Percentiles rank a stretch among this genome's conserved stretches.
phyloP scores from a whole-genome alignment of 2,113 vertebrate species.

The Danionella cerebrum region DNA sequence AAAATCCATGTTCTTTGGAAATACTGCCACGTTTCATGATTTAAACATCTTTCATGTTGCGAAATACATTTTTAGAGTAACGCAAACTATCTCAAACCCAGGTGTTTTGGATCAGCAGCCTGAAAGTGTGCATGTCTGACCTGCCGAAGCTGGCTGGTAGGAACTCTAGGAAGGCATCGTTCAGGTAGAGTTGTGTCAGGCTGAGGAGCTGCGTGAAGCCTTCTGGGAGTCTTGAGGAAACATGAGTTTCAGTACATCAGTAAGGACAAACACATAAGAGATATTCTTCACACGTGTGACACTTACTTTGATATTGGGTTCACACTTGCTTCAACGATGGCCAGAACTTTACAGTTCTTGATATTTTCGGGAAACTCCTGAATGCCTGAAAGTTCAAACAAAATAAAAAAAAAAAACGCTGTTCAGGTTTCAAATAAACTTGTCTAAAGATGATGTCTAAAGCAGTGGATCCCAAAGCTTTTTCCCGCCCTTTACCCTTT shows the following conservation, averaged over 20 bases:
- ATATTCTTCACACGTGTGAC: not conserved
- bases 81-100: no score
- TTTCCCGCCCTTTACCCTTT: no score
- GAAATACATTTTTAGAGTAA: no score
- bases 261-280: not conserved
- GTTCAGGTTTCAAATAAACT: no score
- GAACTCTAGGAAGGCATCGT: conserved; percentile 97
- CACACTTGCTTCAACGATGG: conserved; percentile 92
- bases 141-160: conserved; percentile 95
- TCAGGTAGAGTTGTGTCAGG: conserved; percentile 93
- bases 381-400: conserved; percentile 73
- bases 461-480: no score
- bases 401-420: no score
- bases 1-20: no score
- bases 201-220: conserved; percentile 97
- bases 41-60: no score
- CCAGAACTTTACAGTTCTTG: conserved; percentile 94
- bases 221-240: conserved; percentile 81
- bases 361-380: conserved; percentile 99
- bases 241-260: not conserved
- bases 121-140: conserved; percentile 56
- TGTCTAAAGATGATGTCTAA: no score
- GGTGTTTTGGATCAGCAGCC: not conserved
- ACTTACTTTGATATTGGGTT: conserved; percentile 99
- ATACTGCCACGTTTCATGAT: no score